A percentile compares a stretch with the other conserved stretches of the same genome.
These are phyloP conservation scores for Protophormia terraenovae DNA, from an alignment of 2,888 invertebrate species.

Conservation along the genomic window DNA sequence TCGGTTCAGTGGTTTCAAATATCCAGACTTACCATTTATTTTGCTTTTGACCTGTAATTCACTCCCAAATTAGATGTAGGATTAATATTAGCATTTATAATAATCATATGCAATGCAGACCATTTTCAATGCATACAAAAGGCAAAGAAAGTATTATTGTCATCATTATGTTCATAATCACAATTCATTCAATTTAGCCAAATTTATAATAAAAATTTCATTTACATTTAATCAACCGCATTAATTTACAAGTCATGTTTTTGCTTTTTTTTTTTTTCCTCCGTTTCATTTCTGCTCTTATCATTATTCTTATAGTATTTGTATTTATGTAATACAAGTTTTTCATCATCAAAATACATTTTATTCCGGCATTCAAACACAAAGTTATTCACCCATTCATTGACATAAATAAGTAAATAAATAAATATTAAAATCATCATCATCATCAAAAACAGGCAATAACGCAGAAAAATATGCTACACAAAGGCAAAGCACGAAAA, in stretches of 20 bases:
- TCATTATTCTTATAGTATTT: neutral
- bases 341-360: slow-evolving; percentile 4
- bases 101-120: neutral
- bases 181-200: neutral
- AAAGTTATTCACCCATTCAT: neutral
- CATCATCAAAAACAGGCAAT: slow-evolving; percentile 3
- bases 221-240: slow-evolving; percentile 28
- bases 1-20: no score
- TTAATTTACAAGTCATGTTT: slow-evolving; percentile 26
- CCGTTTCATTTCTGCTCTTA: no score
- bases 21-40: no score
- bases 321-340: neutral
- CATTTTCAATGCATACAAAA: neutral
- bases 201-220: neutral
- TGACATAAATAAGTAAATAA: slow-evolving; percentile 11
- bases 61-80: neutral
- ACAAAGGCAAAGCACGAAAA: neutral
- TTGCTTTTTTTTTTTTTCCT: neutral
- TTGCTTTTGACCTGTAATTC: no score
- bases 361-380: neutral
- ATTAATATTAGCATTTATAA: neutral
- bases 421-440: slow-evolving; percentile 27
- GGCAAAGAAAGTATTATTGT: neutral
- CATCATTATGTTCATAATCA: neutral
- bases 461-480: neutral